Base-by-base conservation (phyloP, 2,113 vertebrate species). In the Ovis aries region DNA sequence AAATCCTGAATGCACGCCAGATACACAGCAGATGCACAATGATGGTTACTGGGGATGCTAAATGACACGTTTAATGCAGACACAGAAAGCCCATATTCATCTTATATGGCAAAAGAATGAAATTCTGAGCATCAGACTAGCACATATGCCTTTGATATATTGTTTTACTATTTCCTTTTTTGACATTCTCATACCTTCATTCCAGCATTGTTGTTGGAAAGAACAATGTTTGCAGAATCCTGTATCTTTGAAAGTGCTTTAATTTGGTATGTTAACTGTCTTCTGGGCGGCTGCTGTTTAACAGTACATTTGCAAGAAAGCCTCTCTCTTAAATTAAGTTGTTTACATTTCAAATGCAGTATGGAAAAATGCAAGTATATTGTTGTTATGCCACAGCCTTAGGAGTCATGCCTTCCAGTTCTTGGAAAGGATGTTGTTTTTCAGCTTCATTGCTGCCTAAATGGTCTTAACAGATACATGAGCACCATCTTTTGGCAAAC, bases 401-500 rank as follows among this genome's bases (percentile, higher is more conserved):
- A 57, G 8, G 62, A 91, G 88, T 88, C 40, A 33, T 23, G 36
- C 33, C 64, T 95, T 97, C 95, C 15, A 31, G 93, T 36, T 64
- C 29, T 23, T 11, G 17, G 16, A 33, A 97, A 96, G 21, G 96
- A 67, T 87, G 25, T 12, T 74, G 48, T 82, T 96, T 84, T 92
- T 91, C 88, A 33, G 15, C 7, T 3, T 91, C 67, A 0, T 0
- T 59, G 78, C 48, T 94, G 81, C 71, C 33, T 50, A 60, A 94
- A 13, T 3, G 33, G 3, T 48, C 94, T 62, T 92, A 95, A 74
- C 36, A 98, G 96, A 97, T 97, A 53, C 84, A 0, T 97, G 90
- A 98, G 98, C 98, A 97, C 98, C 98, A 99, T 94, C 98, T 99
- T 97, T 99, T 98, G 98, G 97, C 60, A 95, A 93, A 97, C 95